Base-by-base conservation (phyloP, 2,113 vertebrate species). In the Saiga tatarica region DNA sequence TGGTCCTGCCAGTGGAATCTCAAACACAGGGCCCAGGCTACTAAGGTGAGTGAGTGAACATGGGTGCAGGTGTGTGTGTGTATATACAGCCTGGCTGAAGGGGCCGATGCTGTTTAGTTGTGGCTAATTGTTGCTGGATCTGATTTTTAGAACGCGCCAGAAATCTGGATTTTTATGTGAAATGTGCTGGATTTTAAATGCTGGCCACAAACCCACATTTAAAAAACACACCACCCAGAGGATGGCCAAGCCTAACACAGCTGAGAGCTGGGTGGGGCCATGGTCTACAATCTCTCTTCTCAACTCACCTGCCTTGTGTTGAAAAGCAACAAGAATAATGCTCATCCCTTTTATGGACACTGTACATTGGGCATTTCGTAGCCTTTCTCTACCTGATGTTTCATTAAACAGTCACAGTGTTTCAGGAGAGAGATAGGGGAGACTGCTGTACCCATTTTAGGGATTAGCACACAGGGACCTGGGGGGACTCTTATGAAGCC, bases 181-280 rank as follows among this genome's bases (percentile, higher is more conserved):
- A 89, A 79, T 97, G 87, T 91, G 33, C 87, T 89, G 53, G 26
- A 59, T 97, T 97, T 89, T 93, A 94, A 96, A 64, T 42, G 79
- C 94, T 93, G 59, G 33, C 86, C 52, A 85, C 42, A 95, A 86
- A 89, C 39, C 42, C 47, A 79, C 36, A 19, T 91, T 74, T 67
- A 88, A 89, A 60, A 90, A 86, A 50, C 30, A 36, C 5, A 30
- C 23, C 12, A 21, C 12, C 42, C 76, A 62, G 26, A 76, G 28
- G 36, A 30, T 1, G 30, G 87, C 92, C 64, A 96, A 94, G 55
- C 55, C 23, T 36, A 82, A n/a, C 95, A 74, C 36, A 88, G 90
- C 87, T 92, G 94, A 1, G 3, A 45, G 53, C 88, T 85, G 52
- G 21, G 23, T 64, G 62, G 45, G 91, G 55, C 33, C 11, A 4